These are phyloP conservation scores for Henricia sp. DNA, from an alignment of 53 echinoderm and acorn worm species.

Conservation along the genomic window DNA sequence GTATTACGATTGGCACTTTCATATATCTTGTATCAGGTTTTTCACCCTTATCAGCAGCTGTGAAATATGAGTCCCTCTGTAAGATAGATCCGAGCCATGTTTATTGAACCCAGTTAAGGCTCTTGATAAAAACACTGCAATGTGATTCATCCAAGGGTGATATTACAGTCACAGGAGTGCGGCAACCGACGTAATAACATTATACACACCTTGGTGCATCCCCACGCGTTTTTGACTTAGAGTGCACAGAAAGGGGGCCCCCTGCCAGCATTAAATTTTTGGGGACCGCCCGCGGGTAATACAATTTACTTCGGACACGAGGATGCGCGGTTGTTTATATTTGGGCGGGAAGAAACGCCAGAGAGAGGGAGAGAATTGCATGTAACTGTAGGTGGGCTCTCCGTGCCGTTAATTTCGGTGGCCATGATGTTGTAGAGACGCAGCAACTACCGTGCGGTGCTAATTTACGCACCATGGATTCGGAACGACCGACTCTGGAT, in stretches of 20 bases:
- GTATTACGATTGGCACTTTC: too few relatives aligned
- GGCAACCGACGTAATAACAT: slow-evolving; percentile 52
- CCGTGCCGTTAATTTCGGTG: not conserved
- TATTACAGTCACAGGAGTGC: slow-evolving; percentile 30
- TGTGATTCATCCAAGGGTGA: slow-evolving; percentile 46
- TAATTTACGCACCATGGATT: slow-evolving; percentile 35
- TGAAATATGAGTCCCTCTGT: not conserved
- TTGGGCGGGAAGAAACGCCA: too few relatives aligned
- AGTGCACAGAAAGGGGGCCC: not conserved
- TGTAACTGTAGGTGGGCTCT: not conserved
- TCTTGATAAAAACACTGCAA: slow-evolving; percentile 23
- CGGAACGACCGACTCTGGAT: slow-evolving; percentile 51
- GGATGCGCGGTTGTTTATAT: slow-evolving; percentile 20
- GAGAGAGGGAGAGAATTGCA: slow-evolving; percentile 1
- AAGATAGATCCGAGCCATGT: not conserved
- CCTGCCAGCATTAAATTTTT: slow-evolving; percentile 33
- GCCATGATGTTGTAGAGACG: not conserved
- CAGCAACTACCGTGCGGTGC: not conserved
- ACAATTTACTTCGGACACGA: slow-evolving; percentile 38
- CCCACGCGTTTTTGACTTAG: not conserved
- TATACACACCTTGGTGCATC: slow-evolving; percentile 51
- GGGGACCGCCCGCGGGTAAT: slow-evolving; percentile 41
- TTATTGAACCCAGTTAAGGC: slow-evolving; percentile 31
- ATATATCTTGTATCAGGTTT: too few relatives aligned
- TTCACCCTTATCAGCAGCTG: not conserved